Conservation (phyloP, 2,113 vertebrate species). For the Hippolais icterina region DNA sequence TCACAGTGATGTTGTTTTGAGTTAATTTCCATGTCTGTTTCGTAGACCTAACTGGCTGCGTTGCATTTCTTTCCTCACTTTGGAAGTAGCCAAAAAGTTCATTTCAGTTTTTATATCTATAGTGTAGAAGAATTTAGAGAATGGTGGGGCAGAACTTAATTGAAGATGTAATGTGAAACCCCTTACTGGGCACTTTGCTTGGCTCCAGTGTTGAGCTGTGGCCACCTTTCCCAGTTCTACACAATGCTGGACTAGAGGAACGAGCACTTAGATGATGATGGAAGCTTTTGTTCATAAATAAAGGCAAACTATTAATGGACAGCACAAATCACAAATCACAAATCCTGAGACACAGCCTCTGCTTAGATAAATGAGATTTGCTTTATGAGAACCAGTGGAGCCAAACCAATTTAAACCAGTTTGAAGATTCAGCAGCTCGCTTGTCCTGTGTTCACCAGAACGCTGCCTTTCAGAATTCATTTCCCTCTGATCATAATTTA, state of each 20-base stretch:
- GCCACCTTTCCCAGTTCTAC: neutral
- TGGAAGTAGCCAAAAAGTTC: neutral
- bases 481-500: slow-evolving; percentile 32
- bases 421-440: neutral
- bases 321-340: neutral
- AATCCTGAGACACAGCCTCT: neutral
- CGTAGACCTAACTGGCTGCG: neutral
- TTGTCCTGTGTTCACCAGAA: neutral
- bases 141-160: neutral
- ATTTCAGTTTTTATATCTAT: neutral
- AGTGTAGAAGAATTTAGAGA: neutral
- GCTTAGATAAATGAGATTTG: slow-evolving; percentile 11
- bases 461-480: slow-evolving; percentile 25
- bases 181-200: neutral
- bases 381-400: neutral
- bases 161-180: neutral
- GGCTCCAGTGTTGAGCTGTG: neutral
- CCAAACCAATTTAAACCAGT: slow-evolving; percentile 43
- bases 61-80: neutral
- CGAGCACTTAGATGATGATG: slow-evolving; percentile 4
- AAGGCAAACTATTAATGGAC: neutral
- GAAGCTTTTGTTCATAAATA: slow-evolving; percentile 28
- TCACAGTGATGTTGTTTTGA: neutral
- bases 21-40: neutral
- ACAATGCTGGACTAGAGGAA: neutral